Percentiles rank a stretch among this genome's conserved stretches.
Evolutionary conservation across 2,113 vertebrate species (phyloP).

Genomic region (Zingel zingel): DNA sequence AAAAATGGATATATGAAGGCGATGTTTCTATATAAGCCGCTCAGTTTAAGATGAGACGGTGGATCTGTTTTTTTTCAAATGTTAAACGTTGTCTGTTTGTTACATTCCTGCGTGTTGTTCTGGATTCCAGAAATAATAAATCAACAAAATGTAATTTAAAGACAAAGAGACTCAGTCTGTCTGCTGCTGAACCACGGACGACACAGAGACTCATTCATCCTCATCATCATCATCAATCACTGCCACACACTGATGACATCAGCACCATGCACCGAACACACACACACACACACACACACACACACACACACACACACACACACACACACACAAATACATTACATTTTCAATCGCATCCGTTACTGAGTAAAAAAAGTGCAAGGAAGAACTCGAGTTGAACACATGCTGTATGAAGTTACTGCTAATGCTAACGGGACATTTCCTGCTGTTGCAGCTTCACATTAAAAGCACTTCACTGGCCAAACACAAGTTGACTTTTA

Average conservation of each 20-base stretch:
- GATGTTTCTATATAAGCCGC: too few relatives aligned
- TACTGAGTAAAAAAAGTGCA: too few relatives aligned
- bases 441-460: too few relatives aligned
- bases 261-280: background rate
- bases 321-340: constrained; percentile 15
- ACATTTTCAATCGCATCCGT: too few relatives aligned
- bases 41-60: too few relatives aligned
- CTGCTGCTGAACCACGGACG: constrained; percentile 18
- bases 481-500: too few relatives aligned
- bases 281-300: background rate
- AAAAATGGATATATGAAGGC: too few relatives aligned
- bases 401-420: too few relatives aligned
- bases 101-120: constrained; percentile 7
- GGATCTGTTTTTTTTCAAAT: background rate
- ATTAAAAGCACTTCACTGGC: too few relatives aligned
- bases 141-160: constrained; percentile 30
- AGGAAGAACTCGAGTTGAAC: too few relatives aligned
- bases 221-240: background rate
- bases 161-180: constrained; percentile 15
- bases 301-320: background rate
- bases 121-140: constrained; percentile 20
- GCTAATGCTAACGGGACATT: too few relatives aligned
- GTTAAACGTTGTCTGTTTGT: background rate
- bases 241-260: constrained; percentile 12
- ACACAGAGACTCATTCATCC: background rate